Conservation (phyloP, 2,797 vertebrate genomes). For the Clarias laeviceps region DNA sequence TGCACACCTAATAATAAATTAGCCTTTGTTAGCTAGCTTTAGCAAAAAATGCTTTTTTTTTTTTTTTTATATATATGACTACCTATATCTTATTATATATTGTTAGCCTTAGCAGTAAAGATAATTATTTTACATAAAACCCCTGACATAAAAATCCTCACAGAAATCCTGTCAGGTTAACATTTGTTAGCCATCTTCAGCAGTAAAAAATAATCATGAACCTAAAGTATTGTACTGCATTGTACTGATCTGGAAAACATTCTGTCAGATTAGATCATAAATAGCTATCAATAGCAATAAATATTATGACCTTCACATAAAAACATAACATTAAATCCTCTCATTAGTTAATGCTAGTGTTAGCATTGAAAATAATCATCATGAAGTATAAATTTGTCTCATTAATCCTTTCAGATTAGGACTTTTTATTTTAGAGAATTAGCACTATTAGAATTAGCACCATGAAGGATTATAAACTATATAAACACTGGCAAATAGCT, state of each 20-base stretch:
- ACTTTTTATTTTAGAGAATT: not conserved
- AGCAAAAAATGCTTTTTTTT: not conserved
- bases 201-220: not conserved
- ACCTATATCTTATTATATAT: not conserved
- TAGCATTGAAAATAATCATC: not conserved
- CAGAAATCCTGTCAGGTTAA: not conserved
- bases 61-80: no score
- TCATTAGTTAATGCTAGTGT: not conserved
- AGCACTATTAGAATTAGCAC: not conserved
- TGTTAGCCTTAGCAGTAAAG: not conserved
- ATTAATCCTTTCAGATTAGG: not conserved
- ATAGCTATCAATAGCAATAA: not conserved
- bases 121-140: not conserved
- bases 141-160: not conserved
- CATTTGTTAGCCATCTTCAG: not conserved
- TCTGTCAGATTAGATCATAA: not conserved
- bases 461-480: not conserved
- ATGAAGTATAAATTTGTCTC: not conserved
- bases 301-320: not conserved
- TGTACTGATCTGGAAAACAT: not conserved
- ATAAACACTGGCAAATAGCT: not conserved
- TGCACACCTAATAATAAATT: not conserved
- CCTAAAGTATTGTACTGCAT: no score
- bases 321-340: not conserved
- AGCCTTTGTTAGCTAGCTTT: not conserved